Evolutionary conservation across 2,888 invertebrate genomes (phyloP).

Genomic region (Drosophila merina): DNA sequence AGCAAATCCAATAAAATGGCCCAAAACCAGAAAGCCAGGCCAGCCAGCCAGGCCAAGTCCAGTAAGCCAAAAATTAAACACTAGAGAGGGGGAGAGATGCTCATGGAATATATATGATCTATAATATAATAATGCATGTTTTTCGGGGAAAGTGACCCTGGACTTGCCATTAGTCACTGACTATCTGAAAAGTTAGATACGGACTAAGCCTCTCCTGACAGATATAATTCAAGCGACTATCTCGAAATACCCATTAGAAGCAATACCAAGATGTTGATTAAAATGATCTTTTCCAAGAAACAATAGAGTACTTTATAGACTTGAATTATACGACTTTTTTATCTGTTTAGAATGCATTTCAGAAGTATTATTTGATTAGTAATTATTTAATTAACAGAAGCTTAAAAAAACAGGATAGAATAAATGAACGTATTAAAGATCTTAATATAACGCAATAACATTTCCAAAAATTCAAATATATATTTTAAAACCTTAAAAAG

Average conservation of each 20-base stretch:
- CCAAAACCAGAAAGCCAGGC: slow-evolving; percentile 17
- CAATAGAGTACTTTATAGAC: no score
- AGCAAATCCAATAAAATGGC: slow-evolving; percentile 17
- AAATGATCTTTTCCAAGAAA: no score
- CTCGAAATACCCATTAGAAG: neutral
- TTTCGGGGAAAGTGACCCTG: neutral
- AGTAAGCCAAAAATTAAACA: neutral
- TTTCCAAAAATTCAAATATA: no score
- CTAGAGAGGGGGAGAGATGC: neutral
- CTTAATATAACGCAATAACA: no score
- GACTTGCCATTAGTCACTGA: neutral
- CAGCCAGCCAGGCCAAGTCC: neutral
- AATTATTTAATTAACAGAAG: no score
- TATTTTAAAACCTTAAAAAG: no score
- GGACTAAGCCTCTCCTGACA: neutral
- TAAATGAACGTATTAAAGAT: no score
- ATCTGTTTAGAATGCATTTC: no score
- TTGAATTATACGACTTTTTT: no score
- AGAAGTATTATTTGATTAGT: no score
- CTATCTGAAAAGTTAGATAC: slow-evolving; percentile 3
- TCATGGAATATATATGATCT: neutral
- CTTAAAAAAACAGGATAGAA: no score
- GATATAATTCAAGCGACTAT: neutral
- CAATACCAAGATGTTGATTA: neutral
- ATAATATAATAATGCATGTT: no score